Evolutionary conservation across 2,888 invertebrate genomes (phyloP).

Genomic region (Trissoscelio sp.): DNA sequence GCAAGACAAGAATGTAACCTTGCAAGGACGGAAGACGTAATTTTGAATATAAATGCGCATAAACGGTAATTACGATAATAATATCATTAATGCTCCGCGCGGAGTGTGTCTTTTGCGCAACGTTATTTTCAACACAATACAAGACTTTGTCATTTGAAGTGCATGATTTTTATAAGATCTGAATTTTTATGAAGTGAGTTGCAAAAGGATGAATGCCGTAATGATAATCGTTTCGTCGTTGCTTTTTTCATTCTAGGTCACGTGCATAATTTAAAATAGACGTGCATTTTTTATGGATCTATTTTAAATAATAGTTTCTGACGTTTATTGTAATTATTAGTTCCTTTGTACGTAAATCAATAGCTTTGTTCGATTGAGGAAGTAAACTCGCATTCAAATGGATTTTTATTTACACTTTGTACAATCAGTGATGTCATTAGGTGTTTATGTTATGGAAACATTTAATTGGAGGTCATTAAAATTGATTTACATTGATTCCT

Average conservation of each 20-base stretch:
- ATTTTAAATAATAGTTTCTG: neutral
- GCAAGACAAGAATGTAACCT: constrained; percentile 73
- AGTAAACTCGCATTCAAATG: no score
- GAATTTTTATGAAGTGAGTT: constrained; percentile 23
- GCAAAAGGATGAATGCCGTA: constrained; percentile 15
- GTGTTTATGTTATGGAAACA: no score
- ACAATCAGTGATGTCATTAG: no score
- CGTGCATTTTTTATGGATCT: neutral
- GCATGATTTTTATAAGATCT: constrained; percentile 24
- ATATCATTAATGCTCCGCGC: constrained; percentile 45
- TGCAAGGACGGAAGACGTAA: constrained; percentile 79
- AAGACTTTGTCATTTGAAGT: constrained; percentile 33
- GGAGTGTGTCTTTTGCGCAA: constrained; percentile 45
- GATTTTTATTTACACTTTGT: no score
- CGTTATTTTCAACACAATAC: constrained; percentile 20
- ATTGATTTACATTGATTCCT: no score
- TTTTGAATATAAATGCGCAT: constrained; percentile 72
- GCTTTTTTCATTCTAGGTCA: constrained; percentile 16
- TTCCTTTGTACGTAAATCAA: neutral
- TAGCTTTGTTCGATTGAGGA: no score
- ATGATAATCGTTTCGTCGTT: constrained; percentile 3
- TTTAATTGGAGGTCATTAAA: no score
- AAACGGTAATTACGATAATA: constrained; percentile 68
- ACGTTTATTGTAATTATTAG: neutral
- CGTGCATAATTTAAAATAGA: constrained; percentile 8